A percentile compares a stretch with the other conserved stretches of the same genome.
phyloP scores from a whole-genome alignment of 2,888 invertebrate genomes.

The Conus canariensis region DNA sequence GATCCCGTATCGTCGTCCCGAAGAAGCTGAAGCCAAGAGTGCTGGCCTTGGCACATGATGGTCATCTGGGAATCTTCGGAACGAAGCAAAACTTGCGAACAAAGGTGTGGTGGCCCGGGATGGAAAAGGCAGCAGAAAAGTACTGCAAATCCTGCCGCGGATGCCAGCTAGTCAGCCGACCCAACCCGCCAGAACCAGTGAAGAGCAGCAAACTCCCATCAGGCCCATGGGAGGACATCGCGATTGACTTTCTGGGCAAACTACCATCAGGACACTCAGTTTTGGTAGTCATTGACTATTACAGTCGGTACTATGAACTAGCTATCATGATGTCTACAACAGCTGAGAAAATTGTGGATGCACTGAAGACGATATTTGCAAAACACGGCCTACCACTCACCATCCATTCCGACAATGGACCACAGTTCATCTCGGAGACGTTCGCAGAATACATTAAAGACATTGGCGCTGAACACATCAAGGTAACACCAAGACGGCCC shows the following conservation, averaged over 20 bases:
- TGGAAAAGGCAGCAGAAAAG: background rate
- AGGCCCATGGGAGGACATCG: background rate
- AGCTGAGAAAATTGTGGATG: background rate
- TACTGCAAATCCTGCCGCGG: background rate
- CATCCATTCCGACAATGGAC: background rate
- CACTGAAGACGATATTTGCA: background rate
- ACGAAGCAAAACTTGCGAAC: background rate
- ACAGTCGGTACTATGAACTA: background rate
- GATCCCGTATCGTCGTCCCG: background rate
- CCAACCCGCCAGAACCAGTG: conserved; percentile 2
- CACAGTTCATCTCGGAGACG: background rate
- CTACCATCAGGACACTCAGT: background rate
- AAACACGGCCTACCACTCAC: background rate
- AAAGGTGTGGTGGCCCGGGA: no score
- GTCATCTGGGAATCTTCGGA: conserved; percentile 5
- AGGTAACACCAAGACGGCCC: background rate
- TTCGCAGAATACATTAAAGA: background rate
- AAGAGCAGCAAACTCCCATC: background rate
- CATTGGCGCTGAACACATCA: background rate
- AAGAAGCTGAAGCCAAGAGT: background rate
- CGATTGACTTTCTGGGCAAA: background rate
- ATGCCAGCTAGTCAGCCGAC: background rate
- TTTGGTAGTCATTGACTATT: background rate
- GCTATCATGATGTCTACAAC: background rate
- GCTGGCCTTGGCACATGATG: background rate